Conservation (phyloP, 2,797 vertebrate genomes). For the Mus spretus region DNA sequence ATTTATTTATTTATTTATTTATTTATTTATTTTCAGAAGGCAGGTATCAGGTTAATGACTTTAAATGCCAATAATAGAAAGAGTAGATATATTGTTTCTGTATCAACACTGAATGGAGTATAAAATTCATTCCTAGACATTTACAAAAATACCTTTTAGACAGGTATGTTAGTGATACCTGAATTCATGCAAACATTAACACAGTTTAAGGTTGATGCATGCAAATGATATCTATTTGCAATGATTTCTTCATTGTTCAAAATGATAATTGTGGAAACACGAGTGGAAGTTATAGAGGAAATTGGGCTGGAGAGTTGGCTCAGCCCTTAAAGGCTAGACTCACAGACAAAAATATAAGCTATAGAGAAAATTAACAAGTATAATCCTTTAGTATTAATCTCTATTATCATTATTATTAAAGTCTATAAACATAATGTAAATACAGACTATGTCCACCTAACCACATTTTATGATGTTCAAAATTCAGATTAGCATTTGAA, state of each 20-base stretch:
- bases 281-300: neutral
- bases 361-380: neutral
- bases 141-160: neutral
- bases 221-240: conserved; percentile 4
- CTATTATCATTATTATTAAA: neutral
- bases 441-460: neutral
- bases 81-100: neutral
- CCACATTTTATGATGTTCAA: conserved; percentile 15
- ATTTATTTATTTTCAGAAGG: neutral
- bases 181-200: conserved; percentile 9
- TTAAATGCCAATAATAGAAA: conserved; percentile 2
- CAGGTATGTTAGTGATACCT: neutral
- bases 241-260: neutral
- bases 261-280: neutral
- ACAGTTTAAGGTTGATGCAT: neutral
- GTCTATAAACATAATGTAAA: neutral
- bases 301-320: neutral
- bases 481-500: conserved; percentile 41
- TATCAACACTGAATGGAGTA: neutral
- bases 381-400: neutral
- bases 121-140: neutral
- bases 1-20: conserved; percentile 47
- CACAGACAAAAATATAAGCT: neutral
- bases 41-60: conserved; percentile 46
- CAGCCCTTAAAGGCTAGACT: neutral